These are phyloP conservation scores for Platorchestia sp. DNA, from an alignment of 1,140 invertebrate genomes.

Conservation along the genomic window DNA sequence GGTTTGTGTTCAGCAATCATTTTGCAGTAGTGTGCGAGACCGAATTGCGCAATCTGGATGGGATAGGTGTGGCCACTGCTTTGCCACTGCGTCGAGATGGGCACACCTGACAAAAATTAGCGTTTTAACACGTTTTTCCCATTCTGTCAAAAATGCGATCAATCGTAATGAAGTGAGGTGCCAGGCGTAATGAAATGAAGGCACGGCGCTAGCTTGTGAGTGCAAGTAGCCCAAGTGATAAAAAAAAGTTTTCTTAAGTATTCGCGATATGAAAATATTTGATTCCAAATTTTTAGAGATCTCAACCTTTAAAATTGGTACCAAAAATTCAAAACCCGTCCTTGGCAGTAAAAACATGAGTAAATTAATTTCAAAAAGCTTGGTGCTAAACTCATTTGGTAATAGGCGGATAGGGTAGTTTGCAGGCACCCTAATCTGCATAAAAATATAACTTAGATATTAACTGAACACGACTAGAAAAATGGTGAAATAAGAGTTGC, in stretches of 20 bases:
- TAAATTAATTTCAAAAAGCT: too few relatives aligned
- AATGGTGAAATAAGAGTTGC: too few relatives aligned
- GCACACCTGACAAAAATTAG: slow-evolving; percentile 70
- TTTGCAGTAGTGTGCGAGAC: slow-evolving; percentile 96
- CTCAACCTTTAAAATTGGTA: neutral
- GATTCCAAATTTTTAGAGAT: neutral
- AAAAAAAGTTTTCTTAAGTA: neutral
- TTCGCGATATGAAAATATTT: neutral
- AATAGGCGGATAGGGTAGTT: too few relatives aligned
- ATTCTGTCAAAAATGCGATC: too few relatives aligned
- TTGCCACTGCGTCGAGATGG: slow-evolving; percentile 77
- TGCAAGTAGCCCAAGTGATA: neutral
- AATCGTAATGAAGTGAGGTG: neutral
- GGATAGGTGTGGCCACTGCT: slow-evolving; percentile 93
- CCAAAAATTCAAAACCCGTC: neutral
- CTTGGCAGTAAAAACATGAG: too few relatives aligned
- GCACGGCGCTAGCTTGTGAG: neutral
- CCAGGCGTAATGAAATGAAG: neutral
- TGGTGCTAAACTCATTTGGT: too few relatives aligned
- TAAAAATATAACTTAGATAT: too few relatives aligned
- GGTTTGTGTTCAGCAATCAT: slow-evolving; percentile 70
- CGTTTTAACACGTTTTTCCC: neutral
- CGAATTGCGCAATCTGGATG: slow-evolving; percentile 98
- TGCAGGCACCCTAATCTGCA: too few relatives aligned
- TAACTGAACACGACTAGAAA: too few relatives aligned